Percentiles rank a stretch among this genome's conserved stretches.
Conservation (phyloP, 1,140 invertebrate genomes). For the Bradysia coprophila region DNA sequence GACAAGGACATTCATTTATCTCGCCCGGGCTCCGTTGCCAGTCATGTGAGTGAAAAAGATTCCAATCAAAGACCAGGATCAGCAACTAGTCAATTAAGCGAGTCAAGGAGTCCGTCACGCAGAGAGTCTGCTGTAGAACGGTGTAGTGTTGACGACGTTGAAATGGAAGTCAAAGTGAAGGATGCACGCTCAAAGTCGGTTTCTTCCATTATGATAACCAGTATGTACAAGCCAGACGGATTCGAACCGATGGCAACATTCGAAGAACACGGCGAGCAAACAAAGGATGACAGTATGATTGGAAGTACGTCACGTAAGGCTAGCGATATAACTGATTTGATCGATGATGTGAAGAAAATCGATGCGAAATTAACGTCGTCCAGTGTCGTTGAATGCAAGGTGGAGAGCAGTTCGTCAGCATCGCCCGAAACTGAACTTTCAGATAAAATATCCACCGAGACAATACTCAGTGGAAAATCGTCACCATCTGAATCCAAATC, state of each 20-base stretch:
- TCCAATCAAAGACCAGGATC: background rate
- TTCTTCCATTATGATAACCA: slow-evolving; percentile 24
- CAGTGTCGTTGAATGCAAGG: background rate
- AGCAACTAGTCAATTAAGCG: background rate
- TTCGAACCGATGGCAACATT: slow-evolving; percentile 6
- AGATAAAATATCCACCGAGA: background rate
- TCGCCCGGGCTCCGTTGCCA: background rate
- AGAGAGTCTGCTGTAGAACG: slow-evolving; percentile 17
- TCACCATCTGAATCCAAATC: background rate
- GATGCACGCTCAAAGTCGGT: slow-evolving; percentile 21
- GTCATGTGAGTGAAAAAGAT: background rate
- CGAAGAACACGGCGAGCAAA: slow-evolving; percentile 5
- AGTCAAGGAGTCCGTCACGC: slow-evolving; percentile 7
- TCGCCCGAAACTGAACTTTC: background rate
- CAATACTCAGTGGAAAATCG: background rate
- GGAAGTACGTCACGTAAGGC: background rate
- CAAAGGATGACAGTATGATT: background rate
- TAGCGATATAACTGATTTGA: background rate
- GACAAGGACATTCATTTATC: too few relatives aligned
- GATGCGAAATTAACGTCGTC: background rate
- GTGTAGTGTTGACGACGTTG: slow-evolving; percentile 14
- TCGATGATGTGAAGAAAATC: background rate
- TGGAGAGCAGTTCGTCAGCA: background rate
- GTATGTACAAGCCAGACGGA: slow-evolving; percentile 17
- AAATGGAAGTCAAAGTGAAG: slow-evolving; percentile 12